A percentile compares a stretch with the other conserved stretches of the same genome.
These are phyloP conservation scores for Pteronura brasiliensis DNA, from an alignment of 2,113 vertebrate genomes.

Conservation along the genomic window DNA sequence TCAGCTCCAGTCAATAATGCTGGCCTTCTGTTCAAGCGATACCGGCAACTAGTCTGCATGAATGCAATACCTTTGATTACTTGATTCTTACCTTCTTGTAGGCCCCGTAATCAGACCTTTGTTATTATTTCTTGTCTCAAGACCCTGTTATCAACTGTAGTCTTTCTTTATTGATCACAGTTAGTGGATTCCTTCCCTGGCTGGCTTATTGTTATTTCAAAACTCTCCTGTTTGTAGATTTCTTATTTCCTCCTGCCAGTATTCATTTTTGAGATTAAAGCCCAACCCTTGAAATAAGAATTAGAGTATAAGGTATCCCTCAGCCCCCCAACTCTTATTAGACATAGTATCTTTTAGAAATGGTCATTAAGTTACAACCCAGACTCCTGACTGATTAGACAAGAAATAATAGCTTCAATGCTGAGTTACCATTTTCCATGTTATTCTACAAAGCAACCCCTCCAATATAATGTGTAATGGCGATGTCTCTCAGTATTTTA, in stretches of 20 bases:
- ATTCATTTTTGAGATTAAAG: not conserved
- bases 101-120: not conserved
- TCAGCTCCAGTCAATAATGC: not conserved
- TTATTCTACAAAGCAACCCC: not conserved
- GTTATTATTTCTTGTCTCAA: not conserved
- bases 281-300: not conserved
- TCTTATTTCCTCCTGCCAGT: not conserved
- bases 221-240: not conserved
- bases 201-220: not conserved
- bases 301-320: not conserved
- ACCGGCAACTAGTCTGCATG: not conserved
- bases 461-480: not conserved
- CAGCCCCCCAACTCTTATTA: too few species aligned
- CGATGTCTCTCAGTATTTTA: not conserved
- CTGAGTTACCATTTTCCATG: not conserved
- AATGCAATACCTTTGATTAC: not conserved
- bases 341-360: not conserved
- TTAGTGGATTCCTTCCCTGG: not conserved
- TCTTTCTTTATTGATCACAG: not conserved
- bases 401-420: not conserved
- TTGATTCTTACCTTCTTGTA: not conserved
- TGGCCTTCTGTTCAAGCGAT: not conserved
- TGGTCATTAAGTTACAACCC: not conserved
- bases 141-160: not conserved
- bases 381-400: not conserved